Evolutionary conservation across 2,113 vertebrate genomes (phyloP).

Genomic region (Oreotrochilus melanogaster): DNA sequence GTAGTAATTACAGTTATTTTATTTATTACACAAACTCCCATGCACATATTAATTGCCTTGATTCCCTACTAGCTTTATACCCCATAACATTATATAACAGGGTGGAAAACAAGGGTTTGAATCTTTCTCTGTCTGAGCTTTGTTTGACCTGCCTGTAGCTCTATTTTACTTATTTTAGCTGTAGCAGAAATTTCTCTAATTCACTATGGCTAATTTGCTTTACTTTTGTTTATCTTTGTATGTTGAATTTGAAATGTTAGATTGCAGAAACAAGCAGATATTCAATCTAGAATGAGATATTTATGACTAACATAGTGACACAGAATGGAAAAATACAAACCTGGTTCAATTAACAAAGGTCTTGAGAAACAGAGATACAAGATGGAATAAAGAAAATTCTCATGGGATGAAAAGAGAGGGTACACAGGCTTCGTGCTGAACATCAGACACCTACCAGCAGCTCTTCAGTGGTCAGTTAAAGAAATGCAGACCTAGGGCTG

Average conservation of each 20-base stretch:
- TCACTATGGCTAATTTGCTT: neutral
- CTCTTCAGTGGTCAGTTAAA: neutral
- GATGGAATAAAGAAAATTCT: too few relatives aligned
- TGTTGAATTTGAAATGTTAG: neutral
- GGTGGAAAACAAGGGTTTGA: neutral
- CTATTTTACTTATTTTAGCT: neutral
- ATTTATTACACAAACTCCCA: neutral
- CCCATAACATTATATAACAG: neutral
- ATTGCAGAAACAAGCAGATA: neutral
- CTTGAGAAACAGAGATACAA: neutral
- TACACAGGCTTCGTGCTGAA: neutral
- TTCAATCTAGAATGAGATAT: neutral
- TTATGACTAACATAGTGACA: neutral
- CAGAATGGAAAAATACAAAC: neutral
- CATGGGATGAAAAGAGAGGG: neutral
- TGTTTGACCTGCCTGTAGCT: neutral
- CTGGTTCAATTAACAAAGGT: neutral
- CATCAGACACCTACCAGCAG: neutral
- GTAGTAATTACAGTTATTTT: neutral
- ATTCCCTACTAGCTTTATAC: neutral
- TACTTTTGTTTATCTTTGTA: neutral
- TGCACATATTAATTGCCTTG: neutral
- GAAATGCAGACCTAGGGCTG: neutral
- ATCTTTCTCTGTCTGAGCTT: neutral
- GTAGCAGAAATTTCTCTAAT: neutral